Evolutionary conservation across 23 tunicate genomes (phyloP), one percentile per base, ranked within the genome.

Genomic region (Phallusia fumigata): DNA sequence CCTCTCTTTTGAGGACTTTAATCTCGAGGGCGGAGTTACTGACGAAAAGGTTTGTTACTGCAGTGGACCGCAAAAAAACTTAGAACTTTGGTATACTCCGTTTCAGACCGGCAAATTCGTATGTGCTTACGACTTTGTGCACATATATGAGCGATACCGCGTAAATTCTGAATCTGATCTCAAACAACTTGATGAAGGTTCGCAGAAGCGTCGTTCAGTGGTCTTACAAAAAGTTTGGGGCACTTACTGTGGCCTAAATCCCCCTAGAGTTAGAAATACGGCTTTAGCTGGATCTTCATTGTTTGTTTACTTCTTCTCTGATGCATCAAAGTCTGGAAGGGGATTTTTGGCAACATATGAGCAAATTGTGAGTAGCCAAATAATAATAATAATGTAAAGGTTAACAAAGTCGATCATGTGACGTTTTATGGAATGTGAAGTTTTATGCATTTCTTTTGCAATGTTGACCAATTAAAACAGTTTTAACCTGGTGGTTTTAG

Each of bases 291-390:
- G 97, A 32, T 83, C 93, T 32, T 76, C 82, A 5, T 31, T 93
- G 53, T 85, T 64, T 32, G 49, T 93, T 28, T 84, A 79, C 32
- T 88, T 93, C 33, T 88, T 44, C 69, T 36, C 81, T 18, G 97
- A 93, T 78, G 78, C 49, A 52, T 31, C 81, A 10, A 79, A 85
- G 34, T 36, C 80, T 18, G 79, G 72, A 30, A 65, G 30, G 8
- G 97, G 97, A 31, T 93, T 93, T 72, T 32, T 26, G 80, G 86
- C 85, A 19, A 33, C 85, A 30, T 93, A 76, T 65, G 65, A 82
- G 30, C 45, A 74, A 10, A 19, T 74, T 74, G 45, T 74, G 13
- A 74, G 44, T 74, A 3, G 47, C 47, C 5, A 40, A 40, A 10
- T 40, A 40, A 40, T n/a, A n/a, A n/a, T n/a, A n/a, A n/a, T n/a